Evolutionary conservation across 2,888 invertebrate species (phyloP), one percentile per base, ranked within the genome.

Genomic region (Trichopoda pennipes): DNA sequence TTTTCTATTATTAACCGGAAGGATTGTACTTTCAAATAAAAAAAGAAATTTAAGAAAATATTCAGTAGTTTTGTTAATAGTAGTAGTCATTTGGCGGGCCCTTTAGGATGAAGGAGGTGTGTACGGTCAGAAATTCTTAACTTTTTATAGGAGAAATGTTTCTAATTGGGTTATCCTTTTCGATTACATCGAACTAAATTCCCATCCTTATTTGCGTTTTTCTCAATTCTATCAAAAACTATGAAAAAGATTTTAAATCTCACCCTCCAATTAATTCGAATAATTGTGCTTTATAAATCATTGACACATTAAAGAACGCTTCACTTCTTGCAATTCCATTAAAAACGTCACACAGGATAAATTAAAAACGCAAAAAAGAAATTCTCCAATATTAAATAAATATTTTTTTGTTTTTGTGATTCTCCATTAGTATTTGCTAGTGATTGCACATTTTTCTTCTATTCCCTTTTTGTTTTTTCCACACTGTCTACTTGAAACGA

Each of bases 401-500:
- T 47, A 49, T 14, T 68, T 80, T 63, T 79, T 28, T 28, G 28
- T 6, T 28, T 69, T 38, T 42, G 47, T 49, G 32, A 23, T 74
- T 21, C 63, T 44, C 51, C 63, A 69, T 74, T 70, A 64, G 63
- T 35, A 69, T 21, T 63, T 28, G 55, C 69, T 47, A 21, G 64
- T 58, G 68, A 28, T 53, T 73, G 32, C 47, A 47, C 35, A 9
- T 44, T 42, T 55, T 79, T 51, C 32, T 17, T 44, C 49, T 19
- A 56, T 55, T 9, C 23, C 6, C 21, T 51, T 23, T 49, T 3
- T 16, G 10, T 64, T 47, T 32, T 77, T 51, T 61, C 44, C 28
- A 6, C 38, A 55, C 10, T 3, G 10, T 38, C 38, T 38, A 38
- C 38, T 38, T 38, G 12, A 63, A 70, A 64, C 70, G 51, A 79